Conservation (phyloP, 2,797 vertebrate species). For the Cheirogaleus major region DNA sequence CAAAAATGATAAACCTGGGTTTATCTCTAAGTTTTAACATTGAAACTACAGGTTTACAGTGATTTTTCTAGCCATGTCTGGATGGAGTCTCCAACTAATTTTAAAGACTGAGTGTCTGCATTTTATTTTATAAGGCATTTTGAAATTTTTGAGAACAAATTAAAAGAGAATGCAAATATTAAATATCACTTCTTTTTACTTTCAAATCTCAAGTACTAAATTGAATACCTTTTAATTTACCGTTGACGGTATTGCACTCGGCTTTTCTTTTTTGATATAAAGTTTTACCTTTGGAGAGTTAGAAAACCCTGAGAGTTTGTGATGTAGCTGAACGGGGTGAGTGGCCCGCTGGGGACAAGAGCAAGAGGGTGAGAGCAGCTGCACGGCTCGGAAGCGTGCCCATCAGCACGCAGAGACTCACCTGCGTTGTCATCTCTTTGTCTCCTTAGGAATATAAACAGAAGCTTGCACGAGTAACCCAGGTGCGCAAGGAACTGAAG, state of each 20-base stretch:
- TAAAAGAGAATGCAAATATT: not conserved
- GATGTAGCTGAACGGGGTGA: not conserved
- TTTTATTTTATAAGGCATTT: slow-evolving; percentile 16
- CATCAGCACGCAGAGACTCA: not conserved
- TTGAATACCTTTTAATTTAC: not conserved
- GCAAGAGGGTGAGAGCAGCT: not conserved
- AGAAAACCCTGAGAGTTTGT: not conserved
- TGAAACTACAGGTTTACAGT: not conserved
- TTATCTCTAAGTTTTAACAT: not conserved
- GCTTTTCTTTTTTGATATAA: not conserved
- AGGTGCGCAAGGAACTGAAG: slow-evolving; percentile 98
- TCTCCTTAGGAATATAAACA: slow-evolving; percentile 95
- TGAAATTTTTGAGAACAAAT: not conserved
- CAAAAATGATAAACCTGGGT: not conserved
- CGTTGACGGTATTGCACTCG: not conserved
- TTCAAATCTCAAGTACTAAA: not conserved
- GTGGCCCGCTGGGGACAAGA: not conserved
- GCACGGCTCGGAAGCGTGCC: not conserved
- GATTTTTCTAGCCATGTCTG: not conserved
- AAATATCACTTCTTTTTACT: slow-evolving; percentile 20
- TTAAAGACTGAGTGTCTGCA: not conserved
- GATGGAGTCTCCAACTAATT: not conserved
- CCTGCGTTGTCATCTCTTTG: slow-evolving; percentile 36
- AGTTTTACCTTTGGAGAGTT: not conserved
- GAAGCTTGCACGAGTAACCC: slow-evolving; percentile 97